A percentile compares a stretch with the other conserved stretches of the same genome.
These are phyloP conservation scores for Nematostella vectensis DNA, from an alignment of 92 coral and sea anemone species.

Conservation along the genomic window DNA sequence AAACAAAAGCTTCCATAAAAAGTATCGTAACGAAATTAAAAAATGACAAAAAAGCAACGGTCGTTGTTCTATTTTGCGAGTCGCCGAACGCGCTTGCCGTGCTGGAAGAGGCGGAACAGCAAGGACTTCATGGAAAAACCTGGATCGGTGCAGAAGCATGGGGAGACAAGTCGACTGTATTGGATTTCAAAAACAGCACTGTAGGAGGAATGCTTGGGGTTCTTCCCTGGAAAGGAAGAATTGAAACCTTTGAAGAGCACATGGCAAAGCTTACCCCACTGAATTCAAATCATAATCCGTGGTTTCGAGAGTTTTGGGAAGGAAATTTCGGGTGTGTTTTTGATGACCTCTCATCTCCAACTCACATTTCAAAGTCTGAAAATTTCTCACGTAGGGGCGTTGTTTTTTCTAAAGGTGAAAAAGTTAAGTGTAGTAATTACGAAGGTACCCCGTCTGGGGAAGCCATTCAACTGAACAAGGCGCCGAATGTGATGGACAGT, in stretches of 20 bases:
- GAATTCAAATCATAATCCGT: constrained; percentile 59
- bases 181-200: constrained; percentile 42
- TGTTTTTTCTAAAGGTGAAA: no score
- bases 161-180: constrained; percentile 65
- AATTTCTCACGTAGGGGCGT: no score
- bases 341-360: background rate
- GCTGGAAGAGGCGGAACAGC: constrained; percentile 72
- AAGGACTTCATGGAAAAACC: constrained; percentile 68
- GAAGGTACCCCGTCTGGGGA: constrained; percentile 39
- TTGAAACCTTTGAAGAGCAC: constrained; percentile 49
- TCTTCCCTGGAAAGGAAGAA: constrained; percentile 62
- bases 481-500: constrained; percentile 93
- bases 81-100: constrained; percentile 77
- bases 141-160: constrained; percentile 97
- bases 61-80: constrained; percentile 80
- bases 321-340: constrained; percentile 51
- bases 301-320: constrained; percentile 79
- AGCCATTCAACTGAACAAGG: constrained; percentile 58
- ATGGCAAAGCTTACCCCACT: constrained; percentile 54
- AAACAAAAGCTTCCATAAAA: constrained; percentile 52
- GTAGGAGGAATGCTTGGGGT: constrained; percentile 88
- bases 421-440: constrained; percentile 18
- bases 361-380: no score
- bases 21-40: constrained; percentile 59
- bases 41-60: constrained; percentile 53